Evolutionary conservation across 2,113 vertebrate genomes (phyloP).

Genomic region (Varanus komodoensis): DNA sequence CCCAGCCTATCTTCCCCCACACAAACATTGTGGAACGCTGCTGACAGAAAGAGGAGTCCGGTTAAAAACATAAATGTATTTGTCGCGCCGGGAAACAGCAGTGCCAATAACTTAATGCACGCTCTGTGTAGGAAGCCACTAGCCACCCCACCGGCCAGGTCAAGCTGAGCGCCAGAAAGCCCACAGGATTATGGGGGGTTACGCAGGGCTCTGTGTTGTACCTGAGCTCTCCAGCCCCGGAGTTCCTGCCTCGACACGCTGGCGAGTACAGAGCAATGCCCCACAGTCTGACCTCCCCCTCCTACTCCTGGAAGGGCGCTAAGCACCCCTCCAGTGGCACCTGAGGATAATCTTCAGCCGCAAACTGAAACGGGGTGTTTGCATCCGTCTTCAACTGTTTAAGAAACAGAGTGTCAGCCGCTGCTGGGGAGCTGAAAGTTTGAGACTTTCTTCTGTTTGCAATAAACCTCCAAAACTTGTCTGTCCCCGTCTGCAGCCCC

Average conservation of each 20-base stretch:
- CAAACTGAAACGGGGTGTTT: no score
- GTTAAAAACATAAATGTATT: slow-evolving; percentile 30
- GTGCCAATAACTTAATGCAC: slow-evolving; percentile 26
- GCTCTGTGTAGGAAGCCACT: neutral
- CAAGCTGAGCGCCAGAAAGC: neutral
- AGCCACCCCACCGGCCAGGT: neutral
- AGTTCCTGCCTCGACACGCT: neutral
- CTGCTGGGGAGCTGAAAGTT: neutral
- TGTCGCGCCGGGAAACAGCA: neutral
- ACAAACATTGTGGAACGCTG: neutral
- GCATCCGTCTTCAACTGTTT: neutral
- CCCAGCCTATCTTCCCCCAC: no score
- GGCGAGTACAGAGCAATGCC: neutral
- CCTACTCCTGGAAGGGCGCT: neutral
- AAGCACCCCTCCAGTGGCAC: neutral
- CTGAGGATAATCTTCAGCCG: neutral
- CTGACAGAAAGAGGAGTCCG: neutral
- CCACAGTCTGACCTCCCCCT: neutral
- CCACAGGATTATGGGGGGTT: neutral
- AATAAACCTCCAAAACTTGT: neutral
- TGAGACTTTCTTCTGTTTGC: neutral
- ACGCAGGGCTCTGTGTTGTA: neutral
- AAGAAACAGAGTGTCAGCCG: neutral
- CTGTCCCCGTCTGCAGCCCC: no score
- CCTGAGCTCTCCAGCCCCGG: neutral